These are phyloP conservation scores for Volucella inanis DNA, from an alignment of 2,888 invertebrate species.

Conservation along the genomic window DNA sequence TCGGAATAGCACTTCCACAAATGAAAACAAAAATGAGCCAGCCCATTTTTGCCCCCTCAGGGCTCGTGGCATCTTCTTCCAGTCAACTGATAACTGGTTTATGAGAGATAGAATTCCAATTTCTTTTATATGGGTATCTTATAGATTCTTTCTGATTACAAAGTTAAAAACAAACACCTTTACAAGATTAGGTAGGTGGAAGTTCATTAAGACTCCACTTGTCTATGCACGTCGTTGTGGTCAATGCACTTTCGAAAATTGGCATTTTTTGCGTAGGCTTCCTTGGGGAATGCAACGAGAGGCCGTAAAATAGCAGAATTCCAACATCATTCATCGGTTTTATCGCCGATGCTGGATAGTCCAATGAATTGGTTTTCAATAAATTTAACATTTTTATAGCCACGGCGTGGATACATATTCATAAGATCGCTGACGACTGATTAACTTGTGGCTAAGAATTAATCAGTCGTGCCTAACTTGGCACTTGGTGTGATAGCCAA, in stretches of 20 bases:
- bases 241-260: constrained; percentile 64
- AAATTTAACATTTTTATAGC: constrained; percentile 59
- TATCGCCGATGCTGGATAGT: constrained; percentile 12
- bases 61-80: constrained; percentile 47
- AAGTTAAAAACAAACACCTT: constrained; percentile 47
- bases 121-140: constrained; percentile 39
- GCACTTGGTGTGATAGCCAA: background rate
- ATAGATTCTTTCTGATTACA: constrained; percentile 49
- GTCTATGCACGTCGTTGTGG: background rate
- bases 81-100: constrained; percentile 56
- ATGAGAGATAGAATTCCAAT: constrained; percentile 27
- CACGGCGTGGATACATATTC: constrained; percentile 49
- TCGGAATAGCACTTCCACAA: constrained; percentile 41
- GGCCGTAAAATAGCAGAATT: constrained; percentile 23
- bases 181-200: constrained; percentile 40
- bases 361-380: constrained; percentile 50
- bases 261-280: constrained; percentile 63
- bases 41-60: background rate
- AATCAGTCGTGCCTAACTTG: constrained; percentile 34
- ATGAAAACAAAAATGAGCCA: background rate
- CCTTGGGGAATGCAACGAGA: constrained; percentile 8
- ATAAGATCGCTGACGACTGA: constrained; percentile 24
- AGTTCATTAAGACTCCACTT: constrained; percentile 15
- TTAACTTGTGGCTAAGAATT: constrained; percentile 50
- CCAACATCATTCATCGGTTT: constrained; percentile 26